Evolutionary conservation across 2,888 invertebrate genomes (phyloP).

Genomic region (Mesorhabditis spiculigera): DNA sequence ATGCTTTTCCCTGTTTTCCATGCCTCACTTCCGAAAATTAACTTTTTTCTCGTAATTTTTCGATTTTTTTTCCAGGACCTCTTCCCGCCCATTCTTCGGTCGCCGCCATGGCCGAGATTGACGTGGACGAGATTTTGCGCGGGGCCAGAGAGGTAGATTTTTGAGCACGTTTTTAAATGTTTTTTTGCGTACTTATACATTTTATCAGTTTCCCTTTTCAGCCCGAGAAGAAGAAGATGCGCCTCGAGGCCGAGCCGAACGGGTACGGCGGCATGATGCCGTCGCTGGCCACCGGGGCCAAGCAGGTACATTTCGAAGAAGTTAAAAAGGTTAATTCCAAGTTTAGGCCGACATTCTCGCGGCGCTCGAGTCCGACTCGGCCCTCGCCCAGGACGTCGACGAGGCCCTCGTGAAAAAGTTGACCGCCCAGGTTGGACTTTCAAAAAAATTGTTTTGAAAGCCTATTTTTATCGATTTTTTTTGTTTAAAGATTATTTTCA

Average conservation of each 20-base stretch:
- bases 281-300: neutral
- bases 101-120: slow-evolving; percentile 34
- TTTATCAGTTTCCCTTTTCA: neutral
- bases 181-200: slow-evolving; percentile 24
- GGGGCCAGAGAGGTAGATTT: slow-evolving; percentile 16
- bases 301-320: neutral
- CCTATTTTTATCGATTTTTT: slow-evolving; percentile 4
- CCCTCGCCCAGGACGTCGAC: slow-evolving; percentile 33
- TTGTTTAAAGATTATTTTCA: too few relatives aligned
- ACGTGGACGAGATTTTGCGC: slow-evolving; percentile 36
- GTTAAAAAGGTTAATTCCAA: slow-evolving; percentile 18
- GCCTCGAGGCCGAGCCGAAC: slow-evolving; percentile 19
- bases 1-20: neutral
- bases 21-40: neutral
- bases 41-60: neutral
- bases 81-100: neutral
- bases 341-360: slow-evolving; percentile 40
- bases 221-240: slow-evolving; percentile 27
- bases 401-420: slow-evolving; percentile 46
- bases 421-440: slow-evolving; percentile 27
- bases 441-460: neutral
- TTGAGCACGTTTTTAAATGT: slow-evolving; percentile 3
- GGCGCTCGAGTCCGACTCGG: slow-evolving; percentile 42
- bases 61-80: neutral
- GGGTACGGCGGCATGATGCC: neutral